A percentile compares a stretch with the other conserved stretches of the same genome.
phyloP scores from a whole-genome alignment of 2,113 vertebrate species.

The Oenanthe melanoleuca region DNA sequence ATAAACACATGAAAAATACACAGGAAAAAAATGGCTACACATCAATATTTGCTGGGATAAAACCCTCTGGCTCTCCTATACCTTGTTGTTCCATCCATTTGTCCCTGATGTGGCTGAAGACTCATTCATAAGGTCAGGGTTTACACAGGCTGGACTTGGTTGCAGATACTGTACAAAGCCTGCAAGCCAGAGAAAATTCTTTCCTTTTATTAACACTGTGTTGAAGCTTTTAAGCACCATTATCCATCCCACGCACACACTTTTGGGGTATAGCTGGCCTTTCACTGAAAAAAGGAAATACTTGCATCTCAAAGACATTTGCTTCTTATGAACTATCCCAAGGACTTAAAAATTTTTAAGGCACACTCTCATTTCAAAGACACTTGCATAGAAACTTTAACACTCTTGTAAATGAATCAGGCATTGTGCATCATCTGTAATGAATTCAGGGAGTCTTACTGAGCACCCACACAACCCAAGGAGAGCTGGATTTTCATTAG shows the following conservation, averaged over 20 bases:
- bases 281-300: constrained; percentile 18
- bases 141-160: background rate
- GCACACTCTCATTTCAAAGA: background rate
- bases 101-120: background rate
- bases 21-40: background rate
- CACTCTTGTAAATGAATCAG: background rate
- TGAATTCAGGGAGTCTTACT: background rate
- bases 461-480: background rate
- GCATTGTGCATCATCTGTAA: background rate
- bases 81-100: background rate
- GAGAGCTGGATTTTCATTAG: background rate
- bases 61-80: background rate
- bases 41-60: background rate
- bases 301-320: constrained; percentile 13
- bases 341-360: background rate
- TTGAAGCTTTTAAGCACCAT: background rate
- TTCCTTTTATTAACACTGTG: background rate
- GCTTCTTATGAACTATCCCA: background rate
- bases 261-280: background rate
- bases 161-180: background rate
- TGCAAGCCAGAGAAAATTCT: background rate
- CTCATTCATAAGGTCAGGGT: background rate
- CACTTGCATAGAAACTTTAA: background rate
- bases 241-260: background rate
- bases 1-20: no score